Evolutionary conservation across 2,888 invertebrate genomes (phyloP).

Genomic region (Acrobasis consociella): DNA sequence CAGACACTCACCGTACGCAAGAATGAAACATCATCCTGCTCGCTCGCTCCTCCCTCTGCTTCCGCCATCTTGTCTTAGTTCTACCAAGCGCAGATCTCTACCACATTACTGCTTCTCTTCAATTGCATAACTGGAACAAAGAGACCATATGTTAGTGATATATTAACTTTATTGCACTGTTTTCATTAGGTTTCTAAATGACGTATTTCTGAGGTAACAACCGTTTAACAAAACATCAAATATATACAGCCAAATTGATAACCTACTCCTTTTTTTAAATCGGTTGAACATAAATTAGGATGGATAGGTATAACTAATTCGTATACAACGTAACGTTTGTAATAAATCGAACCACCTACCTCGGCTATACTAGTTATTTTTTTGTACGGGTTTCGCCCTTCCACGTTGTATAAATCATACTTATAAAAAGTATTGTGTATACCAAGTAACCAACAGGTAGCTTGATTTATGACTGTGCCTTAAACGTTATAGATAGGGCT

Average conservation of each 20-base stretch:
- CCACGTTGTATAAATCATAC: no score
- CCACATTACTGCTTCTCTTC: slow-evolving; percentile 53
- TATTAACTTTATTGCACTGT: no score
- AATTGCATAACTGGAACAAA: slow-evolving; percentile 67
- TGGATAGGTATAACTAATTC: background rate
- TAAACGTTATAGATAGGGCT: background rate
- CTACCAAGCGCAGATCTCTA: slow-evolving; percentile 50
- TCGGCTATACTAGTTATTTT: no score
- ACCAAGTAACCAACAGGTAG: slow-evolving; percentile 1
- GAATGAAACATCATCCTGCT: slow-evolving; percentile 99
- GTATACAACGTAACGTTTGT: no score
- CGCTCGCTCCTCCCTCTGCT: slow-evolving; percentile 95
- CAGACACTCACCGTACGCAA: slow-evolving; percentile 94
- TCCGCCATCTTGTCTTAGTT: slow-evolving; percentile 88
- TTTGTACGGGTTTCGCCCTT: no score
- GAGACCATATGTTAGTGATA: slow-evolving; percentile 22
- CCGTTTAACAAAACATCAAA: no score
- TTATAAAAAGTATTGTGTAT: slow-evolving; percentile 25
- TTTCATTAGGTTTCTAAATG: no score
- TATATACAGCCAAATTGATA: no score
- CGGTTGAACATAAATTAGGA: no score
- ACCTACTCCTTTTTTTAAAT: no score
- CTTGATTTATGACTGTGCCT: slow-evolving; percentile 14
- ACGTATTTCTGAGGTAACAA: no score
- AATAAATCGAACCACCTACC: no score